phyloP scores from a whole-genome alignment of 2,113 vertebrate species.

The Ptychochromis oligacanthus region DNA sequence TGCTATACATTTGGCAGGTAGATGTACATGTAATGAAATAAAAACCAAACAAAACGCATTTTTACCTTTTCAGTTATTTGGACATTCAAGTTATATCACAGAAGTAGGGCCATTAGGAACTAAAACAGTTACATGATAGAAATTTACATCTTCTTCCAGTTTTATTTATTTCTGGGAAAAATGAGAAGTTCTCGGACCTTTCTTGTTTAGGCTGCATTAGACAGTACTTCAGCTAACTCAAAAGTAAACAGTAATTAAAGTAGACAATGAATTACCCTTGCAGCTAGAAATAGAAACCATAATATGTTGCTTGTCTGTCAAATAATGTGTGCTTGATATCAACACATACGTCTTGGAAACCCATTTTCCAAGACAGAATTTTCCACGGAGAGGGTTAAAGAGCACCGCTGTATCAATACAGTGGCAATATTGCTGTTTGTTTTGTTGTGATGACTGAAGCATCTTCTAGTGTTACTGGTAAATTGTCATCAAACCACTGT shows the following conservation, averaged over 20 bases:
- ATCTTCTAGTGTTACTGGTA: neutral
- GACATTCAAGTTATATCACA: no score
- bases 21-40: no score
- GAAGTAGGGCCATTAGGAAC: no score
- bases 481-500: constrained; percentile 19
- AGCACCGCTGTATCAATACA: neutral
- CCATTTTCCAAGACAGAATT: neutral
- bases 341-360: neutral
- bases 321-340: neutral
- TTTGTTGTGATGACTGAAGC: constrained; percentile 19
- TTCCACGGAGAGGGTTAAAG: neutral
- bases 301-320: neutral
- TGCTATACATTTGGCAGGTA: no score
- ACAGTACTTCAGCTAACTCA: neutral
- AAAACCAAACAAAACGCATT: no score
- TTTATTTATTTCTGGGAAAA: no score
- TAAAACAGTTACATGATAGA: no score
- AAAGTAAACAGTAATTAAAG: neutral
- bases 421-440: neutral
- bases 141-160: no score
- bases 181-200: neutral
- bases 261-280: neutral
- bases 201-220: neutral
- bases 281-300: neutral
- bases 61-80: no score